phyloP scores from a whole-genome alignment of 2,113 vertebrate species.

The Oryzias curvinotus region DNA sequence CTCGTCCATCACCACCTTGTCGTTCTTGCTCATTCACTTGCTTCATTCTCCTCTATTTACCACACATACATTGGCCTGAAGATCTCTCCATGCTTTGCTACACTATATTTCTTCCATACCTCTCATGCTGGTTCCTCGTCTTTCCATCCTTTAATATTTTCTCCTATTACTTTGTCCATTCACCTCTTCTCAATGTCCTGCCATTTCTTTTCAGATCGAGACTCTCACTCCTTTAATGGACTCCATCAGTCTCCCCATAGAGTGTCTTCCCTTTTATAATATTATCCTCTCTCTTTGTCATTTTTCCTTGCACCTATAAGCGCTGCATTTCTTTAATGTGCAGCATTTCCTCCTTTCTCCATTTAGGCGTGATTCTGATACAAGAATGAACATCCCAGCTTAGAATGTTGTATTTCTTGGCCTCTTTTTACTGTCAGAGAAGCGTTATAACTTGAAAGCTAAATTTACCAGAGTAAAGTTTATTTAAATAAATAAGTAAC shows the following conservation, averaged over 20 bases:
- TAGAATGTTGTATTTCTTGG: neutral
- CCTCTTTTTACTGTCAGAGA: neutral
- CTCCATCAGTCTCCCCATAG: conserved; percentile 35
- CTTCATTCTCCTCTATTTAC: conserved; percentile 6
- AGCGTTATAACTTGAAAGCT: neutral
- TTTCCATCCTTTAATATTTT: conserved; percentile 35
- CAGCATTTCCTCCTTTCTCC: conserved; percentile 5
- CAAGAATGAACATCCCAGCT: conserved; percentile 13
- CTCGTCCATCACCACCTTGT: conserved; percentile 33
- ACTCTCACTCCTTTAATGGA: conserved; percentile 48
- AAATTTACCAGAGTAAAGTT: neutral
- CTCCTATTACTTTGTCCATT: conserved; percentile 31
- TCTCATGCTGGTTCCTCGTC: conserved; percentile 6
- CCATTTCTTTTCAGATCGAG: conserved; percentile 17
- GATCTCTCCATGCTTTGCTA: conserved; percentile 15
- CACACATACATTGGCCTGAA: conserved; percentile 11
- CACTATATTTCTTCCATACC: conserved; percentile 6
- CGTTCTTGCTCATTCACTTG: conserved; percentile 8
- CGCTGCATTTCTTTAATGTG: conserved; percentile 7
- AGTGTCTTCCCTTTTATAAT: conserved; percentile 35
- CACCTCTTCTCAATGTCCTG: conserved; percentile 26
- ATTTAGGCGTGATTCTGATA: conserved; percentile 25
- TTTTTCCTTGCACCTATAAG: conserved; percentile 12
- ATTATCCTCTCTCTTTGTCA: conserved; percentile 35
- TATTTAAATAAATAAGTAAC: neutral